Base-by-base conservation (phyloP, 1,140 invertebrate species). In the Pseudomyrmex pallidus region DNA sequence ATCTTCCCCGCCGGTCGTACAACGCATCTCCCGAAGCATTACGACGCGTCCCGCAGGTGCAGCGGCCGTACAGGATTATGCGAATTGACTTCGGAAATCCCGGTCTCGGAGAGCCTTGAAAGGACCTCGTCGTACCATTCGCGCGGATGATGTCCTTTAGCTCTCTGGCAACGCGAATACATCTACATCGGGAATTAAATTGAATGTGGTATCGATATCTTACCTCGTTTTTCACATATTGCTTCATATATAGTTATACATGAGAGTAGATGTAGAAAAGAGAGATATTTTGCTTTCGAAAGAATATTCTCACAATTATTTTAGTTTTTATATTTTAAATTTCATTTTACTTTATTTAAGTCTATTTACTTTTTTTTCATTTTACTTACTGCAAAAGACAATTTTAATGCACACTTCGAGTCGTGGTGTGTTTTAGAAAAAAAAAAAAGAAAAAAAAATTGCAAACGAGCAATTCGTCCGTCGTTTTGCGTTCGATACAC, bases 1-100 rank as follows among this genome's bases (percentile, higher is more conserved):
- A 68, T 44, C 63, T 78, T 17, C 72, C 8, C 22, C 54, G 25
- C 52, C 35, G 35, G 66, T 52, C 64, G 25, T 50, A 59, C 66
- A 54, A 59, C 67, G 66, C 66, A 59, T 80, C 22, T 70, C 48
- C 61, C 61, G 74, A 35, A 22, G 25, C 74, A 66, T 77, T 78
- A 70, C 54, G 52, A 59, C 52, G 52, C 57, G 63, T 78, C 66
- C 66, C 76, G 44, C 76, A 57, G 56, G 66, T 72, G 76, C 44
- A 20, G 9, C 74, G 74, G 17, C 76, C 66, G 66, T 80, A 17
- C 66, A 2, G 76, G 76, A 80, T 80, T 80, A 80, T 80, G 54
- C 54, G 76, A 80, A 80, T 70, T 20, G 76, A 70, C 64, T 80
- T 59, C 8, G 20, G 54, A 59, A 72, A 78, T 57, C 15, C 64